Evolutionary conservation across 2,888 invertebrate genomes (phyloP), one percentile per base, ranked within the genome.

Genomic region (Tachystola acroxantha): DNA sequence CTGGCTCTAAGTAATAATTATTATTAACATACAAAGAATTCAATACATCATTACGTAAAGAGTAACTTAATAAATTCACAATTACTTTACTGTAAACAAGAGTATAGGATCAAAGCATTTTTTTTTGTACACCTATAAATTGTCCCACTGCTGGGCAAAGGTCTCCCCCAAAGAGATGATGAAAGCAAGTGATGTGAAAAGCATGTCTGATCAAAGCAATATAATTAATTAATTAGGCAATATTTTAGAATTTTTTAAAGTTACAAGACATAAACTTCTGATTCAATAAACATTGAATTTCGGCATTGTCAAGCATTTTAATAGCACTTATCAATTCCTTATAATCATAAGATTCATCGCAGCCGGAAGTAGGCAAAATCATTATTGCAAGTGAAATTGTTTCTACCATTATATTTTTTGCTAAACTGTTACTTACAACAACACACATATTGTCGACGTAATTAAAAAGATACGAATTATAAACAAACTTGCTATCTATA

Each of bases 381-480:
- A 50, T 28, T 9, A 68, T 6, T 3, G 55, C 54, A 9, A 68
- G 28, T 10, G 58, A 34, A 36, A 54, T 47, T 7, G 53, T 41
- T 37, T 65, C 62, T 5, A 39, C 16, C 1, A 34, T 34, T 14
- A 51, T 39, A 20, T 49, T 42, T 1, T 45, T 34, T 14, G 48
- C 33, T 31, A 42, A 37, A 5, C 36, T 43, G 5, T 26, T 32
- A 2, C 31, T 37, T 13, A 39, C 37, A n/a, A 32, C 30, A 10
- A 51, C 30, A 10, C 25, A 29, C 4, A 45, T 27, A 30, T 46
- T 37, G n/a, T 24, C n/a, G 6, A n/a, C 2, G n/a, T n/a, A n/a
- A n/a, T n/a, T n/a, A 24, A 9, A 4, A 2, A n/a, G 6, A 20
- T 20, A 1, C 20, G 7, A 5, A 2, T 20, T 20, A 1, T 6